phyloP scores from a whole-genome alignment of 2,888 invertebrate genomes.

The Chydorus sphaericus region DNA sequence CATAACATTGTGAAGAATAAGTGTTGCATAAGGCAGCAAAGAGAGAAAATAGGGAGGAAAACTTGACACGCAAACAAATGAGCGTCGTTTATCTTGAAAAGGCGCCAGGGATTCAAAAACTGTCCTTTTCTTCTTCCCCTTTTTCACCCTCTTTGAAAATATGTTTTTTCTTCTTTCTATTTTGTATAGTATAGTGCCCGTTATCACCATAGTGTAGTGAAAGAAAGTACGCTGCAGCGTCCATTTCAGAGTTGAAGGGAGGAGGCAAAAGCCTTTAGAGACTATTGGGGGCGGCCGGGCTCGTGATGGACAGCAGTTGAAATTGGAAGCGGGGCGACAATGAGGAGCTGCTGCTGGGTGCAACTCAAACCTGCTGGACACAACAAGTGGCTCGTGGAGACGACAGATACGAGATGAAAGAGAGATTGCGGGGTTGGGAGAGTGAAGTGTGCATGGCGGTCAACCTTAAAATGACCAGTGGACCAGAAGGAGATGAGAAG shows the following conservation, averaged over 20 bases:
- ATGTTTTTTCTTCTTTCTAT: too few relatives aligned
- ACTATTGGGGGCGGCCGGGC: too few relatives aligned
- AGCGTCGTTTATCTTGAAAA: slow-evolving; percentile 7
- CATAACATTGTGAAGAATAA: not conserved
- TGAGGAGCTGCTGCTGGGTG: too few relatives aligned
- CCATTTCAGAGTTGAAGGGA: too few relatives aligned
- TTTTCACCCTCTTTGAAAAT: not conserved
- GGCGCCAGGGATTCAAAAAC: not conserved
- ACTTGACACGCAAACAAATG: slow-evolving; percentile 6
- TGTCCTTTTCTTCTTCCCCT: not conserved
- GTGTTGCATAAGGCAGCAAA: not conserved
- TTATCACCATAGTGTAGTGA: too few relatives aligned
- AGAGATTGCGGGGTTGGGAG: not conserved
- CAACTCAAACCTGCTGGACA: too few relatives aligned
- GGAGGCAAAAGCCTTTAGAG: too few relatives aligned
- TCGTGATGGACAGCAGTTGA: slow-evolving; percentile 3
- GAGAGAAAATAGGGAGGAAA: not conserved
- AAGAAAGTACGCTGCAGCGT: too few relatives aligned
- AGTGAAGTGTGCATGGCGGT: too few relatives aligned
- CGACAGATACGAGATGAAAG: not conserved
- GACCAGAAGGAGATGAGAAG: not conserved
- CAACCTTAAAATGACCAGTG: not conserved
- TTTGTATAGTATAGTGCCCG: too few relatives aligned
- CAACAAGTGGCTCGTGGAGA: slow-evolving; percentile 2
- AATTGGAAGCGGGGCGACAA: slow-evolving; percentile 3